Base-by-base conservation (phyloP, 1,140 invertebrate genomes). In the Polypedilum pembai region DNA sequence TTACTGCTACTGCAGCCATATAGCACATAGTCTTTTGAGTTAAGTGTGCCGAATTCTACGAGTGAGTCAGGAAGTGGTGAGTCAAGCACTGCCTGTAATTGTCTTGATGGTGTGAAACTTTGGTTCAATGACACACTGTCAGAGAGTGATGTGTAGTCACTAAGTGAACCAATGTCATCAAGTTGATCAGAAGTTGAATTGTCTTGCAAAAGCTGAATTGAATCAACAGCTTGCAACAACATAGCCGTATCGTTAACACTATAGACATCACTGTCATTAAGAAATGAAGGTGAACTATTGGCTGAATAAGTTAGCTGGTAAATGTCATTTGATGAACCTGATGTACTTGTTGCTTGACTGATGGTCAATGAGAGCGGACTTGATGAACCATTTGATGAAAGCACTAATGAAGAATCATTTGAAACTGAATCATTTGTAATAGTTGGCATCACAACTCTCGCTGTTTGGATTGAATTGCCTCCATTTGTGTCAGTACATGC, bases 11-110 rank as follows among this genome's bases (percentile, higher is more conserved):
- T 72, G 74, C 78, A 79, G 73, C 82, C 82, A 76, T 82, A 81
- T 77, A 82, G 79, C 41, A 82, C 82, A 69, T 81, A 77, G 76
- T 83, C 82, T 77, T 83, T 83, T 77, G 87, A 87, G 82, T 89
- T 87, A 79, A 88, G 92, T 24, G 91, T 89, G 78, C 90, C 90
- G 80, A 93, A 93, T 79, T 92, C 92, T 1, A 91, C 91, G 76
- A 93, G 81, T 40, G 90, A 91, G 80, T 92, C 91, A 0, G 91
- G 90, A 12, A 92, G 79, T 0, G 90, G 90, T 2, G 90, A 91
- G 78, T 91, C 90, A 3, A 92, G 83, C 4, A 91, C 85, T 0
- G 90, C 89, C 79, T 91, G 90, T 1, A 92, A 83, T 74, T 80
- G 76, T 75, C 80, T 76, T 17, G 77, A 76, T 72, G 73, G 73